Evolutionary conservation across 2,888 invertebrate species (phyloP), one percentile per base, ranked within the genome.

Genomic region (Pyrgus malvae): DNA sequence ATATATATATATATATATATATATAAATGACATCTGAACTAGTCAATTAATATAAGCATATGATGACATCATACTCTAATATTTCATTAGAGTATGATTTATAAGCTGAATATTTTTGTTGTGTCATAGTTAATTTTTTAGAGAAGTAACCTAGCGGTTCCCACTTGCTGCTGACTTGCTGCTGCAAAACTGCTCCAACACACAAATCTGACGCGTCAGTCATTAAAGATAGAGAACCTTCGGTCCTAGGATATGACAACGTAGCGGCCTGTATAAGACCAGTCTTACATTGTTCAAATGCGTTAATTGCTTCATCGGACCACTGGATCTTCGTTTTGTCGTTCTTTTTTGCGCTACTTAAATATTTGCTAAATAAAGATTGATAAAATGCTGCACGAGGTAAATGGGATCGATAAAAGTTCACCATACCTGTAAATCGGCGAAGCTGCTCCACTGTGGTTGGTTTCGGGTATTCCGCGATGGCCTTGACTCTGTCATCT

Each of bases 391-490:
- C 49, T 23, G 54, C 49, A 17, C 46, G 56, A 1, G 58, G 58
- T 31, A 59, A 40, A 21, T 59, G 56, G n/a, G 48, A 9, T 38
- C 61, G 42, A 37, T 64, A 64, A 48, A 62, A 66, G 44, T 63
- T 63, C 1, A 62, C 3, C 61, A 65, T 64, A 12, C 67, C 66
- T 11, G 63, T 23, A 40, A 65, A 68, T 7, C 66, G 16, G 0
- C 62, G 33, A 0, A 68, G 16, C 23, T 57, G 25, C 7, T 50
- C 49, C 3, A 50, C 41, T 14, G 35, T 55, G 19, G 38, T 11
- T 23, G 16, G 29, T 14, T n/a, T 31, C 11, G 16, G 29, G 29
- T 12, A 31, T n/a, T 29, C 35, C 7, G 7, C 2, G 14, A 35
- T 35, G 12, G 35, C 35, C 16, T 35, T 12, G 14, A 35, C 35